Evolutionary conservation across 2,113 vertebrate genomes (phyloP), one percentile per base, ranked within the genome.

Genomic region (Columbina picui): DNA sequence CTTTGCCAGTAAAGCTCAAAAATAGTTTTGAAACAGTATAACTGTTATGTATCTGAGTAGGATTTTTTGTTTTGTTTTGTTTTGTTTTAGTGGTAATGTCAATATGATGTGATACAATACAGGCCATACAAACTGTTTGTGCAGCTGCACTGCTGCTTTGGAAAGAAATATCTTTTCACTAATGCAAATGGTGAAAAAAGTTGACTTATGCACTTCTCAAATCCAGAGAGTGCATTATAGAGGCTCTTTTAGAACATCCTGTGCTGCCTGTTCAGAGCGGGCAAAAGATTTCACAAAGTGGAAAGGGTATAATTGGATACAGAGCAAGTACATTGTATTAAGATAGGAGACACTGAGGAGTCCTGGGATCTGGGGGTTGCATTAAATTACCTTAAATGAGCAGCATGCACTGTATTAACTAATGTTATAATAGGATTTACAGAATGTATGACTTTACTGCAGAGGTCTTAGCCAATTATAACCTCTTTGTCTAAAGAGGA

Each of bases 101-200:
- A 53, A 14, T 57, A 65, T 52, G 21, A 15, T 53, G 30, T 65
- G 45, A 61, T 39, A 34, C 6, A 47, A 21, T 27, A 69, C 10
- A 80, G 30, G 13, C 61, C 27, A n/a, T 73, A 49, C 8, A 71
- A 82, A 87, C 18, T 45, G 27, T 68, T 79, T 75, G 75, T 83
- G 45, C 20, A 97, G 49, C 50, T 96, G 39, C 60, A 69, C 71
- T 71, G 57, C 11, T 78, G 63, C 30, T 60, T 86, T 92, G 65
- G 56, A 97, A 97, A 95, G 87, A 96, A 95, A 95, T 93, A 70
- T 60, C 30, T 96, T 96, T 94, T 94, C 90, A 95, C 97, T 94
- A 95, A 83, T 83, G 36, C 56, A 96, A 94, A 89, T 83, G 47
- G 71, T 84, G 56, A 86, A 93, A 93, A 94, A 94, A 64, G 61